Conservation (phyloP, 2,888 invertebrate genomes). For the Tuta absoluta region DNA sequence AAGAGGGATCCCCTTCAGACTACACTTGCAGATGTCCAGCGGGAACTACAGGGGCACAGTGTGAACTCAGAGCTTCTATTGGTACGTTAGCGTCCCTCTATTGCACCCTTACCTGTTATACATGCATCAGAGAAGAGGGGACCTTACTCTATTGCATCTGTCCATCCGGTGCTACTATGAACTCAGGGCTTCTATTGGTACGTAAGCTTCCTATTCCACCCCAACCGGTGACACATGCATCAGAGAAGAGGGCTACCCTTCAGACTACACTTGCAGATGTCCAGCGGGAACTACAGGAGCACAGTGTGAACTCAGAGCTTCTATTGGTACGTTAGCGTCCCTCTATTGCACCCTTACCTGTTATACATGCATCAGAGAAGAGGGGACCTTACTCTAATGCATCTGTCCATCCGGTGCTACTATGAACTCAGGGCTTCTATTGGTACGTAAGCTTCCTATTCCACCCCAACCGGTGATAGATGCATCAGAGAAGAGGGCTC, state of each 20-base stretch:
- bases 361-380: conserved; percentile 84
- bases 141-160: conserved; percentile 88
- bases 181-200: too few species aligned
- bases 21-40: conserved; percentile 95
- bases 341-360: background rate
- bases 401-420: too few species aligned
- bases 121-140: conserved; percentile 86
- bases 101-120: too few species aligned
- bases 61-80: conserved; percentile 84
- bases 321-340: conserved; percentile 55
- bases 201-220: too few species aligned
- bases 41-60: conserved; percentile 94
- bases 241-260: conserved; percentile 84
- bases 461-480: too few species aligned
- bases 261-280: conserved; percentile 94
- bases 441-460: too few species aligned
- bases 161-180: too few species aligned
- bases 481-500: conserved; percentile 92
- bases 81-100: conserved; percentile 47
- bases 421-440: too few species aligned
- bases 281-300: conserved; percentile 93
- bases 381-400: conserved; percentile 84
- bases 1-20: conserved; percentile 84
- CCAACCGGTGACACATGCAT: conserved; percentile 77
- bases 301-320: conserved; percentile 89